phyloP scores from a whole-genome alignment of 1,140 invertebrate genomes.

The Drosophila simulans region DNA sequence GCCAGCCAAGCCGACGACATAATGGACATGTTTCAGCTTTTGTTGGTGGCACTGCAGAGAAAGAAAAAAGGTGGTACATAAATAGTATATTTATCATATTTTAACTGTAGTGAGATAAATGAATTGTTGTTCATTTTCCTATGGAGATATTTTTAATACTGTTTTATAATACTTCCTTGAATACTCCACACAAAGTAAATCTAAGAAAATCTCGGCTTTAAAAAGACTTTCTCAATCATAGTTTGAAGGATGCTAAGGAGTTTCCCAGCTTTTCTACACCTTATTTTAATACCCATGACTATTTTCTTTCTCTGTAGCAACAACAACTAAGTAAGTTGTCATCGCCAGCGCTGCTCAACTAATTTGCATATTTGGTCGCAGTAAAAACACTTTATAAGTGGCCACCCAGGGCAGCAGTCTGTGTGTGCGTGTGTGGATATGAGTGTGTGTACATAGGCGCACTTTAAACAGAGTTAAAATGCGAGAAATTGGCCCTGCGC shows the following conservation, averaged over 20 bases:
- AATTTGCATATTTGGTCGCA: conserved; percentile 81
- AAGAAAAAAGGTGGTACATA: neutral
- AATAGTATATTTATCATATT: too few species aligned
- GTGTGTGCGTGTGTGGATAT: conserved; percentile 9
- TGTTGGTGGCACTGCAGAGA: conserved; percentile 48
- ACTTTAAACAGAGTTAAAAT: conserved; percentile 83
- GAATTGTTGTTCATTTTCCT: too few species aligned
- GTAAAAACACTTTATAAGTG: conserved; percentile 80
- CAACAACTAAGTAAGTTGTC: conserved; percentile 61
- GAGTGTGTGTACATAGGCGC: conserved; percentile 48
- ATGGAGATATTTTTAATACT: too few species aligned
- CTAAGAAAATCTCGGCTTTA: neutral
- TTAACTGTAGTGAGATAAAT: neutral
- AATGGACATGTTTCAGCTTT: conserved; percentile 83
- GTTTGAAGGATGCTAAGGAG: too few species aligned
- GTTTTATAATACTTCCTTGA: too few species aligned
- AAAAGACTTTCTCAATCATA: too few species aligned
- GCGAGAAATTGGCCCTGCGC: conserved; percentile 69
- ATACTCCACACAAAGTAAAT: too few species aligned
- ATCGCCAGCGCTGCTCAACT: conserved; percentile 71
- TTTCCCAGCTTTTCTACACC: too few species aligned
- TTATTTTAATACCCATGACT: too few species aligned
- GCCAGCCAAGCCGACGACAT: conserved; percentile 65
- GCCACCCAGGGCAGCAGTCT: conserved; percentile 62
- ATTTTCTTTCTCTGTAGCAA: conserved; percentile 2